A percentile compares a stretch with the other conserved stretches of the same genome.
Conservation (phyloP, 2,113 vertebrate genomes). For the Lophochroa leadbeateri region DNA sequence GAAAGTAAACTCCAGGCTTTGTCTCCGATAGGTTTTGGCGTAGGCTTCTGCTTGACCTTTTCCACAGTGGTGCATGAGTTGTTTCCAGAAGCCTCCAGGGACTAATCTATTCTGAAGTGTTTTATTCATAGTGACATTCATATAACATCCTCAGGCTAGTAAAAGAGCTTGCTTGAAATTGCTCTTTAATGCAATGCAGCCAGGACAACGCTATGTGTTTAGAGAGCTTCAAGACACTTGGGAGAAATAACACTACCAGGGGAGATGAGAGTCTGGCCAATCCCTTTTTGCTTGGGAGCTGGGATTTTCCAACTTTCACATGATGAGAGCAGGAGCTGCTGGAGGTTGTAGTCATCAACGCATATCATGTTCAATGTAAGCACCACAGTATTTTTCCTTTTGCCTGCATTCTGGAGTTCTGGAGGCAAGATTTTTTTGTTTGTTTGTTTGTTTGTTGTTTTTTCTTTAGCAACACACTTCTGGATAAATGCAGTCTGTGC, state of each 20-base stretch:
- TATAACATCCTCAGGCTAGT: background rate
- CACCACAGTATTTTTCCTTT: background rate
- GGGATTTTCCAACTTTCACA: constrained; percentile 4
- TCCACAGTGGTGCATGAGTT: background rate
- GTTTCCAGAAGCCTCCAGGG: constrained; percentile 32
- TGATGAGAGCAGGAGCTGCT: background rate
- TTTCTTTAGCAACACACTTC: background rate
- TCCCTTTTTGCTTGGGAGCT: background rate
- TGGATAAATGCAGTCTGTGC: background rate
- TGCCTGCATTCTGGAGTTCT: background rate
- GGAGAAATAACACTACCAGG: background rate
- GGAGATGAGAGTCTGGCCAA: background rate
- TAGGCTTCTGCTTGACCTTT: constrained; percentile 26
- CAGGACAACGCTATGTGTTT: background rate
- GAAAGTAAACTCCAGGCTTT: background rate
- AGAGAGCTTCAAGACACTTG: background rate
- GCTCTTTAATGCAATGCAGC: background rate
- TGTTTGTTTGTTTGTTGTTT: background rate
- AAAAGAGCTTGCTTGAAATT: background rate
- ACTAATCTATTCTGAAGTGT: background rate
- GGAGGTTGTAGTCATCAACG: background rate
- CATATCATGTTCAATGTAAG: background rate
- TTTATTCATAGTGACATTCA: constrained; percentile 37
- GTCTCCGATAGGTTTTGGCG: background rate
- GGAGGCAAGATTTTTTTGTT: background rate